phyloP scores from a whole-genome alignment of 2,113 vertebrate genomes.

The Forbesichthys agassizii region DNA sequence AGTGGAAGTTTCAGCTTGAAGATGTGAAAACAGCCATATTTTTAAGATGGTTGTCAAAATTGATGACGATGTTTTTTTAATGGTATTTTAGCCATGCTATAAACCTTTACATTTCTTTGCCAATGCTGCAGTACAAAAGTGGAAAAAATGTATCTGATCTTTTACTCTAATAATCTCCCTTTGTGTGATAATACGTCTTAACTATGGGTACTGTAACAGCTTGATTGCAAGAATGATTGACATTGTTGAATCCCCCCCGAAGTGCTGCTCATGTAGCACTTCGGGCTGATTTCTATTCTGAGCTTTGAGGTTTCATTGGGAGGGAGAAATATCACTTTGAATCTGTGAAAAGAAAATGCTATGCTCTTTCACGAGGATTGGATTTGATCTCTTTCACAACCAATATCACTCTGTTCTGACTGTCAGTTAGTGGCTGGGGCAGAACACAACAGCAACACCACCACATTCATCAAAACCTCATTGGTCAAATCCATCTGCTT shows the following conservation, averaged over 20 bases:
- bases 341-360: conserved; percentile 47
- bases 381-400: conserved; percentile 54
- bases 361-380: conserved; percentile 44
- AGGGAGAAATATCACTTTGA: conserved; percentile 57
- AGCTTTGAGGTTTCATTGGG: conserved; percentile 49
- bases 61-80: conserved; percentile 28
- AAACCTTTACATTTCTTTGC: conserved; percentile 40
- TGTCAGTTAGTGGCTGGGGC: conserved; percentile 46
- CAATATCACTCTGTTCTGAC: conserved; percentile 41
- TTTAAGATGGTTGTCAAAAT: conserved; percentile 37
- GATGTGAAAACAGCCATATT: conserved; percentile 34
- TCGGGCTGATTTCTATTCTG: conserved; percentile 53
- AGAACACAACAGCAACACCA: conserved; percentile 36
- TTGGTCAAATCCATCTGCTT: conserved; percentile 30
- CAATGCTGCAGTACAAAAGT: conserved; percentile 41
- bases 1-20: conserved; percentile 32
- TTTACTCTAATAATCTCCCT: conserved; percentile 50
- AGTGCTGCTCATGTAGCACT: conserved; percentile 41
- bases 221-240: conserved; percentile 51
- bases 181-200: conserved; percentile 62
- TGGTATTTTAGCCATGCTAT: conserved; percentile 29
- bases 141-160: conserved; percentile 53
- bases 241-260: conserved; percentile 48
- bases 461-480: conserved; percentile 43
- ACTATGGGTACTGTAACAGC: conserved; percentile 36